Base-by-base conservation (phyloP, 2,113 vertebrate genomes). In the Ovibos moschatus region DNA sequence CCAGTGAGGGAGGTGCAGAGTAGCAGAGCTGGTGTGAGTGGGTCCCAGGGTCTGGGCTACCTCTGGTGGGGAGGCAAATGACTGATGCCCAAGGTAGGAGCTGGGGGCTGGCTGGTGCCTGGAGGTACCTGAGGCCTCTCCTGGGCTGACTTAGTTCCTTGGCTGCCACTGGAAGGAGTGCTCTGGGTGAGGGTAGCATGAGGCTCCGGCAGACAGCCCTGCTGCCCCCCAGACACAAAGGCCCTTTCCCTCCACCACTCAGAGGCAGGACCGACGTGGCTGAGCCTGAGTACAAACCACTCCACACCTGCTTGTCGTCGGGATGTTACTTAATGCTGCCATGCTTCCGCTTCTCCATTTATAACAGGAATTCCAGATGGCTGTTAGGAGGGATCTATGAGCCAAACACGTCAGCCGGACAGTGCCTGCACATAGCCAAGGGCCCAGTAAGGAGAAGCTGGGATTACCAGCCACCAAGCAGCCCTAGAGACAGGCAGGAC, bases 131-230 rank as follows among this genome's bases (percentile, higher is more conserved):
- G 67, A 60, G 64, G 33, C 23, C 84, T 86, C 36, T 33, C 64
- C 58, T 43, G 7, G 71, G 47, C 60, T 51, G 64, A 45, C 62
- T 16, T 2, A 58, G 43, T 55, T 8, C n/a, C 25, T 40, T 53
- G 7, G 50, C n/a, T 81, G 45, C 45, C 19, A 16, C 33, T 85
- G 58, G 53, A 53, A 76, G 92, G 33, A 51, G 27, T 62, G 53
- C 40, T 23, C 43, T 51, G 51, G 40, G 50, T 2, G 0, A 27
- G 14, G 25, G 10, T 16, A 16, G 14, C 16, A 2, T 21, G 60
- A 50, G 16, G 55, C 17, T 62, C n/a, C 0, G 4, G 9, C n/a
- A 9, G 17, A 17, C 0, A 74, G 6, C 17, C 36, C 17, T 36
- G 30, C n/a, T 88, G 28, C 6, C n/a, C 88, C 14, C 1, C 43